Percentiles rank a stretch among this genome's conserved stretches.
Conservation (phyloP, 2,113 vertebrate genomes). For the Saimiri boliviensis region DNA sequence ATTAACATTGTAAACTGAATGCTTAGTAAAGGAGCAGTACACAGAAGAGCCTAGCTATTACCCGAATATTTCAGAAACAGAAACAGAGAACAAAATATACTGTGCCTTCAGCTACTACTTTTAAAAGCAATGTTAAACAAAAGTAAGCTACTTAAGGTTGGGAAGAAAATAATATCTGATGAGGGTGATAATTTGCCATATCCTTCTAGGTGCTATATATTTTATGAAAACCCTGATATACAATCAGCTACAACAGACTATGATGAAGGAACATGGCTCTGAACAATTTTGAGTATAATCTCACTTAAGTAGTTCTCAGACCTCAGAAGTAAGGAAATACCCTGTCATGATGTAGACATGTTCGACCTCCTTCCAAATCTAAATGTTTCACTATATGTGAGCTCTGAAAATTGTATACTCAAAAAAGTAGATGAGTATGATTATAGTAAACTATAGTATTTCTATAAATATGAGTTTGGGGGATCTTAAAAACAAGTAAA, state of each 20-base stretch:
- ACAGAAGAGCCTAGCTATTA: too few relatives aligned
- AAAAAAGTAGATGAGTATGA: neutral
- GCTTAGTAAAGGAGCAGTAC: neutral
- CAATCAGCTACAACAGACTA: neutral
- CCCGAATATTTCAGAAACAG: neutral
- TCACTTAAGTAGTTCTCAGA: neutral
- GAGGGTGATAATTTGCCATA: neutral
- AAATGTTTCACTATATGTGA: neutral
- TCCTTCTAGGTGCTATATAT: neutral
- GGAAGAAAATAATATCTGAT: neutral
- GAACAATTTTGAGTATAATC: neutral
- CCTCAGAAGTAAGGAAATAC: neutral
- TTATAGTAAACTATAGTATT: neutral
- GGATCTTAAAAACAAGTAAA: neutral
- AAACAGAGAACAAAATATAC: neutral
- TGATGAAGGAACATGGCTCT: neutral
- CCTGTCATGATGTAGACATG: neutral
- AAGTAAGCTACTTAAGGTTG: neutral
- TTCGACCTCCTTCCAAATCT: neutral
- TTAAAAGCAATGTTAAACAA: neutral
- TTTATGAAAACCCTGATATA: neutral
- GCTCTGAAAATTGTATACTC: neutral
- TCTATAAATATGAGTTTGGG: neutral
- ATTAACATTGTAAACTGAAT: neutral
- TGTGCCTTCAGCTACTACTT: neutral